Base-by-base conservation (phyloP, 92 coral and sea anemone species). In the Isaurus tuberculatus region DNA sequence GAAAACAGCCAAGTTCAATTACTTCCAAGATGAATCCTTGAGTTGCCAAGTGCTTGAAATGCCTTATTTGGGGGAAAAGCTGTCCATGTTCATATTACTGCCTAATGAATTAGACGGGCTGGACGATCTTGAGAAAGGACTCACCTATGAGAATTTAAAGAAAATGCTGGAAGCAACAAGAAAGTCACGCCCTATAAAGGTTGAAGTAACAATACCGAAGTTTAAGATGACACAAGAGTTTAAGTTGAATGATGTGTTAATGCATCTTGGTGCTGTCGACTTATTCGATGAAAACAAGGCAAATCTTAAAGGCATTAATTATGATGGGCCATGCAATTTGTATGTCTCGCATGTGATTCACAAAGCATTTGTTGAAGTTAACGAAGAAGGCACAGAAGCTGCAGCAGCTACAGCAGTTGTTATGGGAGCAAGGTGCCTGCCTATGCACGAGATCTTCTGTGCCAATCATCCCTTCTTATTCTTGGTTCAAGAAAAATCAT, bases 361-460 rank as follows among this genome's bases (percentile, higher is more conserved):
- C 86, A 90, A 95, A 87, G 95, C 98, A 8, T 95, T 93, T 85
- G 95, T 95, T 53, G 98, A 95, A 55, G 97, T 95, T 7, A 91
- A 91, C 65, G 95, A 95, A 70, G 87, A 95, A 61, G 97, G 98
- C 8, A 93, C 98, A 31, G 98, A 95, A 70, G 95, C 98, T 5
- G 97, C 97, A 0, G 98, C 97, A 32, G 97, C 98, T 0, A 91
- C 95, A 1, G 98, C 88, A 0, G 91, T 81, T 40, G 90, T 89
- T 19, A 83, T 91, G 87, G 85, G 67, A 79, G 44, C 86, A 22
- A 81, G 84, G 79, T 27, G 75, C 14, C 70, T 67, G 72, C 5
- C 91, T 8, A 43, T 20, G 48, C 83, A 75, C 46, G 81, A 84
- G 43, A 67, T 73, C 28, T 95, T 95, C 77, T 70, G 84, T 29